These are phyloP conservation scores for Orchestes rusci DNA, from an alignment of 2,888 invertebrate genomes.

Conservation along the genomic window DNA sequence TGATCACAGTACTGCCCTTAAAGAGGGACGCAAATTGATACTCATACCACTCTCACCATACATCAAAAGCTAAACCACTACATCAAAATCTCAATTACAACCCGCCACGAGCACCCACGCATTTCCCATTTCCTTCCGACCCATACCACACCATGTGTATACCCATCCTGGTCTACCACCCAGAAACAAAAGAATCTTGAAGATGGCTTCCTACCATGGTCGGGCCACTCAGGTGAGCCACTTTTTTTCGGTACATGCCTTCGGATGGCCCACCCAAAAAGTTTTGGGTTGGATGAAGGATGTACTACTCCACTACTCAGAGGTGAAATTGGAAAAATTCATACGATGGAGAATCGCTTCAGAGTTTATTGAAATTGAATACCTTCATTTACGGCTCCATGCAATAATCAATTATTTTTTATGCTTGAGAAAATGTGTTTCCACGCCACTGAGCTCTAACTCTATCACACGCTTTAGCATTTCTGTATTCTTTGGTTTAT, in stretches of 20 bases:
- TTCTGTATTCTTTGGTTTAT: constrained; percentile 12
- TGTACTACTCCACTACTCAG: no score
- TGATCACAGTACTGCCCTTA: no score
- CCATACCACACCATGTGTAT: background rate
- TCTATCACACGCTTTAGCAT: constrained; percentile 19
- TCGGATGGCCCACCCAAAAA: background rate
- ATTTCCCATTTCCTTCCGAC: background rate
- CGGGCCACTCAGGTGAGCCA: background rate
- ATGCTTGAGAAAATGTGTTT: no score
- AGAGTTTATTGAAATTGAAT: no score
- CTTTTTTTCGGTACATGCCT: background rate
- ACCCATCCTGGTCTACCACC: background rate
- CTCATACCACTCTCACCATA: no score
- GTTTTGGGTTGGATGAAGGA: no score
- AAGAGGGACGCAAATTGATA: no score
- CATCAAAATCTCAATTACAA: constrained; percentile 24
- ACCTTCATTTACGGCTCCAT: no score
- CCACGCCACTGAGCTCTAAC: no score
- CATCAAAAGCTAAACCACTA: constrained; percentile 22
- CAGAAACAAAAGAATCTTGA: background rate
- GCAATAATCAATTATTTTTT: no score
- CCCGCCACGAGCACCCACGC: constrained; percentile 19
- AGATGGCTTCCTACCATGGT: background rate
- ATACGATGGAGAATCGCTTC: no score
- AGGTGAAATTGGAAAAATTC: no score